Evolutionary conservation across 2,113 vertebrate species (phyloP), one percentile per base, ranked within the genome.

Genomic region (Poecilia latipinna): DNA sequence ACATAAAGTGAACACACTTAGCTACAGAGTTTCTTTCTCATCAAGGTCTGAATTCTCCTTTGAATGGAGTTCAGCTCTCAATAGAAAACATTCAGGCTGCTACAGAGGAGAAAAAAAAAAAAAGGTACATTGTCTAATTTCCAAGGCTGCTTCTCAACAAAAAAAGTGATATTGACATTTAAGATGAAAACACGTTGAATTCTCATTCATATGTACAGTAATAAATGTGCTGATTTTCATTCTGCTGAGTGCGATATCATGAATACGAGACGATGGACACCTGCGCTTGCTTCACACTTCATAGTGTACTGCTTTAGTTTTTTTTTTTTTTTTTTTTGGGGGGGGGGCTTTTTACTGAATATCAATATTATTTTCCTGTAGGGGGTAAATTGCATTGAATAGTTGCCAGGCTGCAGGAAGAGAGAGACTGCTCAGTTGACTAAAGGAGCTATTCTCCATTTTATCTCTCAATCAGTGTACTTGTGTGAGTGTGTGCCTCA

Each of bases 381-480:
- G 61, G 83, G 88, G 89, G 87, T 86, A 90, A 91, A 91, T 84
- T 85, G 72, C 78, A 85, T 80, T 89, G 85, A 90, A 88, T 82
- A 80, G 81, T 87, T 87, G 89, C 84, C 88, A 89, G 79, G 79
- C 75, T 88, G 86, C 84, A 67, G 72, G 83, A 88, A 72, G 22
- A 54, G n/a, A 54, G 63, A 64, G 75, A 70, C 64, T 73, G 72
- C 73, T 68, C 86, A 78, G 81, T 83, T 86, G 72, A 87, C 89
- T 83, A 72, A 91, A 88, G 87, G 79, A 88, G 69, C 89, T 78
- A 71, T 90, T 91, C 87, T 90, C 77, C 84, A 89, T 87, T 91
- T 90, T 92, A 91, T 92, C 88, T 91, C 77, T 88, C 84, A 81
- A 87, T 92, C 88, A 84, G 78, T 51, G 65, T 82, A 74, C 82